Base-by-base conservation (phyloP, 2,888 invertebrate species). In the Spatulosminthurus flaviceps region DNA sequence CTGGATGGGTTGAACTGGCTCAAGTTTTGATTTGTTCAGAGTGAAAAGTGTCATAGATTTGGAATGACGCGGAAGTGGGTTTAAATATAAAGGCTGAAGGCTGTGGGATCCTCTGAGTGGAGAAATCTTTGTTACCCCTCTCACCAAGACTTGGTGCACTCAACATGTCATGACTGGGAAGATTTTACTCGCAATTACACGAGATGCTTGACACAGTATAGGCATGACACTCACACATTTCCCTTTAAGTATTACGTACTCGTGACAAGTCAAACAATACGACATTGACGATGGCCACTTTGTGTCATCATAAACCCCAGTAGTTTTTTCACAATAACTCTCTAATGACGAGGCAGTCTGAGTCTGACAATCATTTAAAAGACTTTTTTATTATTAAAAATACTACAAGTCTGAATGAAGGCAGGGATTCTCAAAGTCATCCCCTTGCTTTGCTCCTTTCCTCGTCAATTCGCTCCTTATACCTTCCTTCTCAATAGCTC, bases 241-340 rank as follows among this genome's bases (percentile, higher is more conserved):
- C 66, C 28, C 16, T 11, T 16, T 66, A 19, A 64, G n/a, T 51
- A 51, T 7, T n/a, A 72, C 43, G 42, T 16, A 42, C 72, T 78
- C 78, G 70, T 70, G 78, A 78, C 78, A 78, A 77, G 78, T 78
- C 72, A 78, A 78, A 78, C 78, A 78, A 78, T 78, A 78, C 61
- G 78, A 78, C 78, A 71, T 72, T 78, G 78, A 78, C 71, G 78
- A 78, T 78, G 78, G 78, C 78, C 78, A 78, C 78, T 78, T 78
- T 78, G 71, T 78, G 78, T 78, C 78, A 78, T 78, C 71, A 71
- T 72, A 72, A 78, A 51, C 78, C 77, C 78, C 71, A 78, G 77
- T 77, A 77, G 77, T 69, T 67, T 67, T 77, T 67, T 41, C 21
- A 22, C 67, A 61, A 43, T 71, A 43, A 22, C 19, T 21, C 51